Percentiles rank a stretch among this genome's conserved stretches.
Conservation (phyloP, 2,113 vertebrate species). For the Etheostoma cragini region DNA sequence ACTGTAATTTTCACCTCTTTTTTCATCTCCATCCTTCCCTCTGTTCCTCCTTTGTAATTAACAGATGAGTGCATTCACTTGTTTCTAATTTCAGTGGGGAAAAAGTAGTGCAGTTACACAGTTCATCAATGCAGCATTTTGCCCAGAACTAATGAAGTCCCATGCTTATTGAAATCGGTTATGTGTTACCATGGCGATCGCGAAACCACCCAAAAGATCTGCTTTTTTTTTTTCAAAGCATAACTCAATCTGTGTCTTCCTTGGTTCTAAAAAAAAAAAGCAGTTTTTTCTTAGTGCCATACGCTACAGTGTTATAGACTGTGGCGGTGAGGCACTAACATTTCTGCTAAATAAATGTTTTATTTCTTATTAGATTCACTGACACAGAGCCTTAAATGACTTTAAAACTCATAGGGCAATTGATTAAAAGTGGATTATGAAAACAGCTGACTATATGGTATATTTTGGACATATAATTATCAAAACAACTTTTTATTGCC, state of each 20-base stretch:
- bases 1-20: conserved; percentile 31
- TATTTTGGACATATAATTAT: background rate
- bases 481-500: background rate
- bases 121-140: conserved; percentile 21
- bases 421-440: conserved; percentile 10
- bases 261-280: conserved; percentile 17
- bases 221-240: conserved; percentile 49
- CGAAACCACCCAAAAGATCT: conserved; percentile 20
- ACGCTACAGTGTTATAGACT: background rate
- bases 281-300: conserved; percentile 8
- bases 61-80: conserved; percentile 33
- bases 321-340: background rate
- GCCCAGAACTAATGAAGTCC: conserved; percentile 62
- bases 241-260: conserved; percentile 20
- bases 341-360: conserved; percentile 3
- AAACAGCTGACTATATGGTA: background rate
- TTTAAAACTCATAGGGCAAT: background rate
- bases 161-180: conserved; percentile 42
- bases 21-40: background rate
- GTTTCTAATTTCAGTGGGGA: conserved; percentile 27
- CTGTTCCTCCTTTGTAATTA: conserved; percentile 58
- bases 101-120: conserved; percentile 6
- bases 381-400: background rate
- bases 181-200: conserved; percentile 64
- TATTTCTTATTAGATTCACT: too few species aligned